Evolutionary conservation across 1,140 invertebrate species (phyloP), one percentile per base, ranked within the genome.

Genomic region (Ostrea denselamellosa): DNA sequence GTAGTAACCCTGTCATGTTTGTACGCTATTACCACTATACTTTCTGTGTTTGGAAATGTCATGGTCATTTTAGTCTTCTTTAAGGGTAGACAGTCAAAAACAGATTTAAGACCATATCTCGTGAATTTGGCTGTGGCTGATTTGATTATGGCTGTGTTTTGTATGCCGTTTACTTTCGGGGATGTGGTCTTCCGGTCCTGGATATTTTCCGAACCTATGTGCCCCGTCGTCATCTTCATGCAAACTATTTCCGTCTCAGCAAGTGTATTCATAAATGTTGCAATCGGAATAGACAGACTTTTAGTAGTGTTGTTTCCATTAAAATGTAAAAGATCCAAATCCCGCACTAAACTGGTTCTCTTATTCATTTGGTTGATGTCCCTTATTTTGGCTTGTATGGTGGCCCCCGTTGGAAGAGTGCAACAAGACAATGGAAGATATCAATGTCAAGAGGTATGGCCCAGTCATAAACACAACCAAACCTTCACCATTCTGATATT

Each of bases 401-500:
- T 85, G 22, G 56, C 88, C 17, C 81, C 83, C 8, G 53, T 87
- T 54, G 88, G 84, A 22, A 71, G 62, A 22, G 51, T 56, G n/a
- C 34, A 83, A 54, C 22, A 34, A 4, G 56, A 68, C 52, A 85
- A 82, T 14, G 51, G n/a, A 25, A 86, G 17, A 14, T 25, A 82
- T 4, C 54, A 85, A 53, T 93, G 92, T 86, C 89, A 86, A 34
- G 92, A 93, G 56, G 68, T 86, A 53, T 93, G 92, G 92, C 87
- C 89, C 1, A 87, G 89, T 28, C 83, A 62, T 4, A 87, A 88
- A 19, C 91, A 88, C 77, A 90, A 92, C 34, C 89, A 93, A 85
- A 56, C 91, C 0, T 95, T 95, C 92, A 95, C 95, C 0, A 91
- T 95, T 14, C 89, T 93, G 83, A 92, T 96, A 10, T 95, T 96